Evolutionary conservation across 2,888 invertebrate genomes (phyloP).

Genomic region (Dione juno): DNA sequence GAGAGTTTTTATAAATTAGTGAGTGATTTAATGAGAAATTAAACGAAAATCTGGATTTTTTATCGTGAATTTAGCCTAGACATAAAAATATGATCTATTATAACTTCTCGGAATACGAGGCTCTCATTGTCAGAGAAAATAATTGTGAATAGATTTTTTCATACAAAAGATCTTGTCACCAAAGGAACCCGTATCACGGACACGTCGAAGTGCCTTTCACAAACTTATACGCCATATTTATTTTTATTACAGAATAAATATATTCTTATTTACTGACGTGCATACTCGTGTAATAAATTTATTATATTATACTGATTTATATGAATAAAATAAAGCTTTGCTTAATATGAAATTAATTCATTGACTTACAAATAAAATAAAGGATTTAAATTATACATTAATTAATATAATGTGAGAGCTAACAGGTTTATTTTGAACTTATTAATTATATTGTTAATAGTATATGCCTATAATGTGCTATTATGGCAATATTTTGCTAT

Average conservation of each 20-base stretch:
- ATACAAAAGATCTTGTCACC: slow-evolving; percentile 25
- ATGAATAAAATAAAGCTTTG: too few relatives aligned
- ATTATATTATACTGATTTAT: too few relatives aligned
- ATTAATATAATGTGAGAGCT: too few relatives aligned
- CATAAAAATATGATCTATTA: slow-evolving; percentile 19
- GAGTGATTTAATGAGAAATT: not conserved
- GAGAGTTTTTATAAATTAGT: too few relatives aligned
- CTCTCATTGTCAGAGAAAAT: slow-evolving; percentile 10
- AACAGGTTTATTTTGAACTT: too few relatives aligned
- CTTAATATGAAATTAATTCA: too few relatives aligned
- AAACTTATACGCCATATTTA: slow-evolving; percentile 23
- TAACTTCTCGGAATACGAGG: slow-evolving; percentile 18
- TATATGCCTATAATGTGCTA: too few relatives aligned
- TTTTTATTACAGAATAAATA: slow-evolving; percentile 19
- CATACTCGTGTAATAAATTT: not conserved
- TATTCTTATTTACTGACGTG: slow-evolving; percentile 1
- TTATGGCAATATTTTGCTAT: too few relatives aligned
- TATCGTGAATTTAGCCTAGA: not conserved
- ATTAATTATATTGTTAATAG: too few relatives aligned
- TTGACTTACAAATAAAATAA: too few relatives aligned
- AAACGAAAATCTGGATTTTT: not conserved
- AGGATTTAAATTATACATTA: too few relatives aligned
- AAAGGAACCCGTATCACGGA: slow-evolving; percentile 33
- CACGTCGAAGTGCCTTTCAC: slow-evolving; percentile 26
- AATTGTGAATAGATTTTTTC: slow-evolving; percentile 20